Base-by-base conservation (phyloP, 30 jellyfish, hydroid and myxozoan species). In the Aurelia sp. region DNA sequence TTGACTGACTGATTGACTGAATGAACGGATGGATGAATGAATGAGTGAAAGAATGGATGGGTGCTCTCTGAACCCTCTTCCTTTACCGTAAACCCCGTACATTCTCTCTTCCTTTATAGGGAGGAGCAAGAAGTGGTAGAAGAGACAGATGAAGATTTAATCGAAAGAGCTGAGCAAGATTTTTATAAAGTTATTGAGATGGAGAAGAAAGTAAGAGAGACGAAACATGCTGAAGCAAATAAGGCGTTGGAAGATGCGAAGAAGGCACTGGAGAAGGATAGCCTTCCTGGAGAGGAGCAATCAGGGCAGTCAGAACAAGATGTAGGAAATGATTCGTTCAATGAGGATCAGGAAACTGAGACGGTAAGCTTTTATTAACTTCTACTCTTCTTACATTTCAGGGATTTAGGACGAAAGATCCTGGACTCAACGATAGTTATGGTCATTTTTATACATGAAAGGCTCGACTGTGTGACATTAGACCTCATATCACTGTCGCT, bases 141-240 rank as follows among this genome's bases (percentile, higher is more conserved):
- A n/a, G 96, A 87, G 33, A 78, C 76, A 4, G 96, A 89, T 8
- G 98, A 80, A 74, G 99, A 95, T 67, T 66, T 83, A 68, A 79
- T 95, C 44, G 96, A 74, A 57, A 90, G 84, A 74, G 97, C 97
- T n/a, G 99, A 95, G 64, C 86, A 81, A 60, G 99, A 95, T 47
- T 95, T 89, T 60, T 95, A 53, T 85, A 88, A 83, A 41, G 82
- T 89, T 30, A 86, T 95, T 22, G 96, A 89, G 19, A 91, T 73
- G 21, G 99, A 95, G 71, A 72, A 85, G 84, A 89, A 89, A 69
- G 69, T 71, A 11, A 85, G 97, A 48, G 96, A 89, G 72, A 86
- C 97, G 68, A 88, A 88, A 57, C 89, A 88, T 59, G 92, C 93
- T 10, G 97, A 63, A 12, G 88, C 91, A 17, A 74, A 82, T 62